Percentiles rank a stretch among this genome's conserved stretches.
Evolutionary conservation across 2,888 invertebrate genomes (phyloP).

Genomic region (Plebejus melissa): DNA sequence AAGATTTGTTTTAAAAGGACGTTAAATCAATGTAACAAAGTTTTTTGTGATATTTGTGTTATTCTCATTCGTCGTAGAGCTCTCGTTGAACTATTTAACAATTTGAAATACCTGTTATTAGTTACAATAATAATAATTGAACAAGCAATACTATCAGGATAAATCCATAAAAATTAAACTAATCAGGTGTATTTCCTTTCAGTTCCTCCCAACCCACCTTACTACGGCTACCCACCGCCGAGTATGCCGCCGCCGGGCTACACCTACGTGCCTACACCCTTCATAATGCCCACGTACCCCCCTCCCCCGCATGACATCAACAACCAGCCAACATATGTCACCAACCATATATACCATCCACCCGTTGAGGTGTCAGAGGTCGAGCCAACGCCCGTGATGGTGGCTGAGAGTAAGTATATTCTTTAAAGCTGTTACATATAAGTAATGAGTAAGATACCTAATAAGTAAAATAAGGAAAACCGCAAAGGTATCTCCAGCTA

Average conservation of each 20-base stretch:
- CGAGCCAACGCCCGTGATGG: conserved; percentile 45
- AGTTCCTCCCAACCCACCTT: conserved; percentile 51
- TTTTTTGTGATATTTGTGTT: neutral
- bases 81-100: too few species aligned
- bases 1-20: neutral
- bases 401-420: conserved; percentile 42
- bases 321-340: conserved; percentile 53
- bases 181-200: conserved; percentile 31
- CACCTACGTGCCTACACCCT: conserved; percentile 58
- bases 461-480: too few species aligned
- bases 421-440: too few species aligned
- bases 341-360: conserved; percentile 56
- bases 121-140: neutral
- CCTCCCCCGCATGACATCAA: conserved; percentile 41
- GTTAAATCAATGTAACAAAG: neutral
- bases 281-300: conserved; percentile 61
- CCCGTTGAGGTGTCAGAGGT: conserved; percentile 41
- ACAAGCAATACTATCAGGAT: neutral
- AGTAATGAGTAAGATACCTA: too few species aligned
- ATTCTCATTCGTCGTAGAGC: neutral
- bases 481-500: too few species aligned
- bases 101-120: too few species aligned
- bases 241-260: conserved; percentile 44
- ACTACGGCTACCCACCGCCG: conserved; percentile 44
- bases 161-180: neutral